Conservation (phyloP, 2,888 invertebrate genomes). For the Phengaris arion region DNA sequence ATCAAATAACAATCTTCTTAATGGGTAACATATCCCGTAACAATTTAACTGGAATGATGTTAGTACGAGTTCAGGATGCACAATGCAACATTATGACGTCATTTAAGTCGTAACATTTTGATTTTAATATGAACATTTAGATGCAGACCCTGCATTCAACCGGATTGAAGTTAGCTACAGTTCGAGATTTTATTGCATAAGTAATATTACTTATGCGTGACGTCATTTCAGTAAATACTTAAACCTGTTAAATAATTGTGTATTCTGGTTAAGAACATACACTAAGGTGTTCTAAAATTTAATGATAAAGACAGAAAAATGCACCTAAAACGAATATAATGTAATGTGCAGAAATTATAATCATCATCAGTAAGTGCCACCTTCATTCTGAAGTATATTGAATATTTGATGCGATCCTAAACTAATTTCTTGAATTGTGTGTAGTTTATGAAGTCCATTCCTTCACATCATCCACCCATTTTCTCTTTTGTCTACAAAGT, state of each 20-base stretch:
- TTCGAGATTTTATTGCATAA: neutral
- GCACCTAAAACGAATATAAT: too few species aligned
- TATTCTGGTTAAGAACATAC: neutral
- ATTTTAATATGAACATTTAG: neutral
- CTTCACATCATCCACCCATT: too few species aligned
- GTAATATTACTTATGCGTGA: neutral
- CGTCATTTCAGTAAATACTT: neutral
- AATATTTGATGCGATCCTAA: too few species aligned
- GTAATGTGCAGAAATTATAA: too few species aligned
- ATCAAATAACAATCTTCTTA: neutral
- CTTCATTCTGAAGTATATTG: too few species aligned
- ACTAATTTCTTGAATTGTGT: too few species aligned
- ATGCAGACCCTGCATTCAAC: neutral
- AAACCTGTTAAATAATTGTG: neutral
- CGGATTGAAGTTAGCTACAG: neutral
- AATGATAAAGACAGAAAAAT: too few species aligned
- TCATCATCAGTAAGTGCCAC: too few species aligned
- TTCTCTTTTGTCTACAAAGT: too few species aligned
- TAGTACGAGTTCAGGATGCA: constrained; percentile 15
- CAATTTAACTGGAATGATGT: constrained; percentile 22
- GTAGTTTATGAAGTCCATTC: too few species aligned
- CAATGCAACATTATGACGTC: neutral
- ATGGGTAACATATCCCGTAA: neutral
- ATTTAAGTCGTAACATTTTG: constrained; percentile 4
- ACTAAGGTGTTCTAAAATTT: too few species aligned